These are phyloP conservation scores for Athalia cordata DNA, from an alignment of 2,888 invertebrate species.

Conservation along the genomic window DNA sequence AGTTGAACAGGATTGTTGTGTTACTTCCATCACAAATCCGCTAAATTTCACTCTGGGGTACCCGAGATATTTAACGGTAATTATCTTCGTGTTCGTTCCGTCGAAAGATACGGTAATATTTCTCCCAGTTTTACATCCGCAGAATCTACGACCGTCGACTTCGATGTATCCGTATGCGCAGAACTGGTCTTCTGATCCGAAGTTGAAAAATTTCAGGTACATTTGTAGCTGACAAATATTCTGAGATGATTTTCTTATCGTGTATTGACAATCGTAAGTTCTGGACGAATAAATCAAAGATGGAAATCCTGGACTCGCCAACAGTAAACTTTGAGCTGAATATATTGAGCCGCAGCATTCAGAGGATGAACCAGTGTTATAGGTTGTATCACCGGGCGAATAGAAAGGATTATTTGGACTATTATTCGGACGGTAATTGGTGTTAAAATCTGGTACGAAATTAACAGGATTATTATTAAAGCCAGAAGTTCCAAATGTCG, in stretches of 20 bases:
- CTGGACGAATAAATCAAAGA: conserved; percentile 52
- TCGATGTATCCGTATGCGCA: conserved; percentile 76
- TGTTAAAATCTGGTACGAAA: not conserved
- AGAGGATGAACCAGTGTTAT: conserved; percentile 24
- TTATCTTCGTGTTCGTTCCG: conserved; percentile 66
- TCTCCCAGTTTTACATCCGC: conserved; percentile 76
- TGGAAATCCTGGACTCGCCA: conserved; percentile 78
- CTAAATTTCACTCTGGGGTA: conserved; percentile 68
- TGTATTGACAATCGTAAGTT: conserved; percentile 74
- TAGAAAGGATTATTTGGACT: conserved; percentile 12
- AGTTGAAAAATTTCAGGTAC: conserved; percentile 76
- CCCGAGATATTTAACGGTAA: conserved; percentile 73
- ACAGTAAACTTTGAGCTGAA: conserved; percentile 69
- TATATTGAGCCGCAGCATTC: conserved; percentile 60
- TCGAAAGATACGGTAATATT: conserved; percentile 64
- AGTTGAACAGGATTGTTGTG: conserved; percentile 76
- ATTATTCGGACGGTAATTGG: conserved; percentile 10
- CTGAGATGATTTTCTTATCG: conserved; percentile 73
- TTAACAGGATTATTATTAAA: conserved; percentile 26
- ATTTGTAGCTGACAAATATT: conserved; percentile 76
- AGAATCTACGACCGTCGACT: conserved; percentile 76
- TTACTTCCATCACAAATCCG: conserved; percentile 77
- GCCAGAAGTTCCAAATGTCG: conserved; percentile 31
- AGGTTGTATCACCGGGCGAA: conserved; percentile 19
- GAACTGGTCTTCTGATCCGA: conserved; percentile 70